Evolutionary conservation across 2,888 invertebrate species (phyloP).

Genomic region (Portevinia maculata): DNA sequence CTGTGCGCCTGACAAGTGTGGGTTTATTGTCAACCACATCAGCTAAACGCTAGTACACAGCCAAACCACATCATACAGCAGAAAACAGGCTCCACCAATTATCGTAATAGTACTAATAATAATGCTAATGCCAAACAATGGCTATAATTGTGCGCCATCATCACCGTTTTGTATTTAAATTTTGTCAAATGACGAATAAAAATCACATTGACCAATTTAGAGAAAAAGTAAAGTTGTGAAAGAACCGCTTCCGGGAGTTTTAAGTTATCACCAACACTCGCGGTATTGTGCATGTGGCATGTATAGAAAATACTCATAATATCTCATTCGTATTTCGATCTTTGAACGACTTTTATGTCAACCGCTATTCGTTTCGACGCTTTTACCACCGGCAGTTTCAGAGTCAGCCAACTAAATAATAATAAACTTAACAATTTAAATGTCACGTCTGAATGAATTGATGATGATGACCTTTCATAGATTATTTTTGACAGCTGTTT

Average conservation of each 20-base stretch:
- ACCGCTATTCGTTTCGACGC: constrained; percentile 28
- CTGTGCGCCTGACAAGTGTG: constrained; percentile 45
- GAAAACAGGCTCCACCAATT: too few species aligned
- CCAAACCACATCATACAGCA: background rate
- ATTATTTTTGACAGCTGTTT: background rate
- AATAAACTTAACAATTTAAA: constrained; percentile 50
- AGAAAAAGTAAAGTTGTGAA: background rate
- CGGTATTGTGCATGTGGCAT: constrained; percentile 31
- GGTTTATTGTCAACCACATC: constrained; percentile 51
- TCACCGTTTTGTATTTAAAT: constrained; percentile 19
- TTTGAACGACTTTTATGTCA: constrained; percentile 22
- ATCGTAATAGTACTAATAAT: too few species aligned
- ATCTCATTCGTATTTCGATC: constrained; percentile 39
- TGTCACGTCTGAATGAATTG: constrained; percentile 56
- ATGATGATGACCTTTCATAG: constrained; percentile 43
- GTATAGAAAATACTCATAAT: constrained; percentile 18
- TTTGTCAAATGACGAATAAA: constrained; percentile 23
- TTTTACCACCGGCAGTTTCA: constrained; percentile 29
- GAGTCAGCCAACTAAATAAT: constrained; percentile 41
- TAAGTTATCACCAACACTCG: constrained; percentile 9
- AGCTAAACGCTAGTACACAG: constrained; percentile 1
- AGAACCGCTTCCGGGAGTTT: background rate
- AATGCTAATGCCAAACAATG: too few species aligned
- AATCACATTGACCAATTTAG: constrained; percentile 25
- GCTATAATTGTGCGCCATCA: constrained; percentile 35